Conservation (phyloP, 2,888 invertebrate species). For the Tetragnatha montana region DNA sequence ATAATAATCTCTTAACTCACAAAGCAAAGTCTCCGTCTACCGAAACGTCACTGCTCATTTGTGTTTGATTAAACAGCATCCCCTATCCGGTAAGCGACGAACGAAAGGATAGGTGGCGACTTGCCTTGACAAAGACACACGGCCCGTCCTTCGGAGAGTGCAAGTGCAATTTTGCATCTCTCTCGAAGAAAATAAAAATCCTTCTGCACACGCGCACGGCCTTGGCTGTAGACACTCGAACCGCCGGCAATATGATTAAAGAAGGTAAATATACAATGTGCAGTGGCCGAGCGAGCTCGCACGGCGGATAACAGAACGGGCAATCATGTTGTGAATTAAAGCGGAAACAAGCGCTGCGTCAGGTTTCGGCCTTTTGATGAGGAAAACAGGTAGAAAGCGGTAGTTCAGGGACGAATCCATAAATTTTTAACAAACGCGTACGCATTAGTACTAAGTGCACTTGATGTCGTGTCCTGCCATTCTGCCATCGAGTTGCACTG, state of each 20-base stretch:
- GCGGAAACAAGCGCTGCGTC: neutral
- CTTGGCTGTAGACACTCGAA: neutral
- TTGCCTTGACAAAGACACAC: constrained; percentile 28
- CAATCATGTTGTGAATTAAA: neutral
- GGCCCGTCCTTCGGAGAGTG: constrained; percentile 28
- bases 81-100: constrained; percentile 3
- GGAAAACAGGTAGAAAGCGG: too few species aligned
- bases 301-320: neutral
- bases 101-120: constrained; percentile 30
- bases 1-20: too few species aligned
- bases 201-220: constrained; percentile 1
- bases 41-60: too few species aligned
- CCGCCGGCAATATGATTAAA: neutral
- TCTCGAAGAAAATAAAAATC: constrained; percentile 25
- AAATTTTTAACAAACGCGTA: too few species aligned
- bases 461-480: too few species aligned
- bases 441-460: too few species aligned
- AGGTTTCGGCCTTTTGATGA: neutral
- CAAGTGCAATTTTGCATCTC: constrained; percentile 2
- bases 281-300: neutral
- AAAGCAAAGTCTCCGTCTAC: too few species aligned
- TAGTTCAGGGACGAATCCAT: too few species aligned
- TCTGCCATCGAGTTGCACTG: too few species aligned
- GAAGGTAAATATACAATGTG: neutral
- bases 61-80: constrained; percentile 3